Conservation (phyloP, 1,140 invertebrate genomes). For the Drosophila sturtevanti region DNA sequence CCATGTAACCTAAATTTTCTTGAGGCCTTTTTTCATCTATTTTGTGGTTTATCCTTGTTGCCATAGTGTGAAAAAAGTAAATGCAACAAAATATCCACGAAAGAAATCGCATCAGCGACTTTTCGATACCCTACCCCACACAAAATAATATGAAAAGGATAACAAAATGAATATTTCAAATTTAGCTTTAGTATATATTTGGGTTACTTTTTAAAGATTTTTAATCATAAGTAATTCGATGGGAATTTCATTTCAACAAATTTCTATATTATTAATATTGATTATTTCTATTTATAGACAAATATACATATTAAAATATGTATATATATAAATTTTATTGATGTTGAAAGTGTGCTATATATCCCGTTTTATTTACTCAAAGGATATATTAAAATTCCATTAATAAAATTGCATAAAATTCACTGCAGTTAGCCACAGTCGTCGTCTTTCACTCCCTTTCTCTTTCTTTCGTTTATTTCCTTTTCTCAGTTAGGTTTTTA, state of each 20-base stretch:
- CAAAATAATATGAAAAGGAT: too few relatives aligned
- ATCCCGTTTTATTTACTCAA: background rate
- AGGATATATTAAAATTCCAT: constrained; percentile 61
- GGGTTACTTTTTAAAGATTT: too few relatives aligned
- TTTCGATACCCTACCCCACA: background rate
- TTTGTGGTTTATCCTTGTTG: constrained; percentile 13
- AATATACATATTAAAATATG: too few relatives aligned
- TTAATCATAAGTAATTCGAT: too few relatives aligned
- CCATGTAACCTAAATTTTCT: constrained; percentile 17
- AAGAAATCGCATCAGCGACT: background rate
- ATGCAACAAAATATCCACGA: background rate
- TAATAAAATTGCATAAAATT: constrained; percentile 63
- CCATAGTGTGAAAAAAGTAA: constrained; percentile 1
- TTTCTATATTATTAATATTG: too few relatives aligned
- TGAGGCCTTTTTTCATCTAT: background rate
- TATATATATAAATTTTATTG: too few relatives aligned
- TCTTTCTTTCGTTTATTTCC: background rate
- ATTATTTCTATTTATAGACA: too few relatives aligned
- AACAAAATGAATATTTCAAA: too few relatives aligned
- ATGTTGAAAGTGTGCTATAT: too few relatives aligned
- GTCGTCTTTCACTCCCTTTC: background rate
- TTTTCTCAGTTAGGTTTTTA: constrained; percentile 26
- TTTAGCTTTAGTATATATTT: too few relatives aligned
- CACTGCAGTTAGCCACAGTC: constrained; percentile 26
- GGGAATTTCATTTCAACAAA: too few relatives aligned